These are phyloP conservation scores for Vimba vimba DNA, from an alignment of 2,113 vertebrate genomes.

Conservation along the genomic window DNA sequence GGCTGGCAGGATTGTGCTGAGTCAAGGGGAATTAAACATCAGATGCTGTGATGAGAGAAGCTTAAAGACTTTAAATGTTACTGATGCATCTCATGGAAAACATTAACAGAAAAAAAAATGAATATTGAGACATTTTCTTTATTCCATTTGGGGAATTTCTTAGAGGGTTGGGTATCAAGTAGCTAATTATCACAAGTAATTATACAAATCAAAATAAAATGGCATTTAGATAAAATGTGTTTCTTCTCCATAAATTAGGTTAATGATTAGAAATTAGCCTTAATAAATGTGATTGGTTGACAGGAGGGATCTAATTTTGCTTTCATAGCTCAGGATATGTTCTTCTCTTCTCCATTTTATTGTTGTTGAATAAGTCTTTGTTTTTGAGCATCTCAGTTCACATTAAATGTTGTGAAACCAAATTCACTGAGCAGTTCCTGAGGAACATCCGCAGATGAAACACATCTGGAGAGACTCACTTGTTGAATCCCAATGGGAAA, in stretches of 20 bases:
- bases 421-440: not conserved
- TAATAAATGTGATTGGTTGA: not conserved
- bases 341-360: not conserved
- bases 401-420: not conserved
- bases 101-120: no score
- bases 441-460: not conserved
- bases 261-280: not conserved
- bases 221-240: not conserved
- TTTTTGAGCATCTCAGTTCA: no score
- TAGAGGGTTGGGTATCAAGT: not conserved
- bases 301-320: not conserved
- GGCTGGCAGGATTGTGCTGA: slow-evolving; percentile 48
- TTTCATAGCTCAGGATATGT: not conserved
- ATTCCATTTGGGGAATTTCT: not conserved
- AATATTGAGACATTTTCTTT: not conserved
- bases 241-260: not conserved
- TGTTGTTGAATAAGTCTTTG: not conserved
- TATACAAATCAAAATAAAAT: not conserved
- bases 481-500: not conserved
- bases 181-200: not conserved
- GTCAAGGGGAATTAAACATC: slow-evolving; percentile 41
- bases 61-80: not conserved
- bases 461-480: not conserved
- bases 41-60: not conserved
- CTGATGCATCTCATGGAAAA: not conserved